Evolutionary conservation across 2,888 invertebrate species (phyloP).

Genomic region (Phorcus lineatus): DNA sequence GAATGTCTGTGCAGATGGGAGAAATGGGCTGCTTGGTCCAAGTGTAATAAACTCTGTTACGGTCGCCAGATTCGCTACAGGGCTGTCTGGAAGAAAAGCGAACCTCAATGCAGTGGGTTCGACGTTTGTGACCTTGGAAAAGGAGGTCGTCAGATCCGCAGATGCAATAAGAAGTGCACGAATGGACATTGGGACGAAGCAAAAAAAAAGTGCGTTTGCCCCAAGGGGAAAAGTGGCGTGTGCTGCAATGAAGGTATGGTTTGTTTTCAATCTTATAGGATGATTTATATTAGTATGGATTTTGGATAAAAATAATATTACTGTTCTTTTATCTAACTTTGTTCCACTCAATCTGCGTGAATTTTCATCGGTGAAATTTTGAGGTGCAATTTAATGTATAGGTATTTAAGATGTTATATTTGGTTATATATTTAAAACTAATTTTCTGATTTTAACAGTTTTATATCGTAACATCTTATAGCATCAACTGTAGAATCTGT

Average conservation of each 20-base stretch:
- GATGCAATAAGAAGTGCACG: background rate
- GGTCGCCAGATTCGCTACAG: slow-evolving; percentile 13
- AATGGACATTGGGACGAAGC: background rate
- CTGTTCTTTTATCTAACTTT: no score
- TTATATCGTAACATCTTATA: no score
- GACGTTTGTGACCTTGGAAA: background rate
- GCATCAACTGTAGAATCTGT: no score
- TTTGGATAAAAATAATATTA: no score
- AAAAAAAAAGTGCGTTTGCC: background rate
- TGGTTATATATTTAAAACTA: no score
- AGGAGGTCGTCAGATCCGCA: background rate
- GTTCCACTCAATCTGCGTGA: no score
- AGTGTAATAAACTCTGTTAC: slow-evolving; percentile 5
- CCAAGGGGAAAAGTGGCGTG: background rate
- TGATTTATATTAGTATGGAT: no score
- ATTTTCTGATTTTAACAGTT: no score
- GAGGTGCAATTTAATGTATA: no score
- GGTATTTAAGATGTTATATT: no score
- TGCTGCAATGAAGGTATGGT: slow-evolving; percentile 14
- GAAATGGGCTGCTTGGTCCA: slow-evolving; percentile 17
- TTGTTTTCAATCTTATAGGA: no score
- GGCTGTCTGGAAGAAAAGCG: background rate
- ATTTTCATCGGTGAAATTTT: no score
- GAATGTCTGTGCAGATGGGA: slow-evolving; percentile 24
- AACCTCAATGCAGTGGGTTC: slow-evolving; percentile 13